Evolutionary conservation across 2,888 invertebrate genomes (phyloP).

Genomic region (Lithophane socia): DNA sequence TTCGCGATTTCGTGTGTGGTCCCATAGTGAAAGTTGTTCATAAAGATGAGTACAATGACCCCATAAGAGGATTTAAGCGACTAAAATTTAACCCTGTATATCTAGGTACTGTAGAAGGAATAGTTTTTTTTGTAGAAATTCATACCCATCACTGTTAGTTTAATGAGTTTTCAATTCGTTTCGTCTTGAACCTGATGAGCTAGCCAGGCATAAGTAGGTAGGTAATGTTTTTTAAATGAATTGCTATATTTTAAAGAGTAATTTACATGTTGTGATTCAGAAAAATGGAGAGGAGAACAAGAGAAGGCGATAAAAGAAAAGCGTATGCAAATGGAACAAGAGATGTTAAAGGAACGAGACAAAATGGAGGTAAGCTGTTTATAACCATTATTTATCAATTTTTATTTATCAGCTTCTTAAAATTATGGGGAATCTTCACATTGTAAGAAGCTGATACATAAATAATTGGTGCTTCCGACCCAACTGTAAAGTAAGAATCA

Average conservation of each 20-base stretch:
- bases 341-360: slow-evolving; percentile 77
- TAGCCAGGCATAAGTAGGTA: not conserved
- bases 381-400: too few species aligned
- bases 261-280: slow-evolving; percentile 68
- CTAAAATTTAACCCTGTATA: too few species aligned
- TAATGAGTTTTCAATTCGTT: not conserved
- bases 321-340: slow-evolving; percentile 75
- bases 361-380: slow-evolving; percentile 76
- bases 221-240: not conserved
- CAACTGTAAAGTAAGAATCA: not conserved
- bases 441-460: not conserved
- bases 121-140: not conserved
- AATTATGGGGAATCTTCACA: not conserved
- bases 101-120: not conserved
- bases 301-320: slow-evolving; percentile 80
- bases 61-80: too few species aligned
- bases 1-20: too few species aligned
- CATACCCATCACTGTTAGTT: not conserved
- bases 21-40: too few species aligned
- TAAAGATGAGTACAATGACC: not conserved
- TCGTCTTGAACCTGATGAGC: not conserved
- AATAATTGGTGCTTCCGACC: not conserved
- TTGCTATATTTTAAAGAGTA: not conserved
- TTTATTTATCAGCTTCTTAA: too few species aligned
- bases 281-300: slow-evolving; percentile 83